Conservation (phyloP, 2,888 invertebrate species). For the Serrognathus titanus region DNA sequence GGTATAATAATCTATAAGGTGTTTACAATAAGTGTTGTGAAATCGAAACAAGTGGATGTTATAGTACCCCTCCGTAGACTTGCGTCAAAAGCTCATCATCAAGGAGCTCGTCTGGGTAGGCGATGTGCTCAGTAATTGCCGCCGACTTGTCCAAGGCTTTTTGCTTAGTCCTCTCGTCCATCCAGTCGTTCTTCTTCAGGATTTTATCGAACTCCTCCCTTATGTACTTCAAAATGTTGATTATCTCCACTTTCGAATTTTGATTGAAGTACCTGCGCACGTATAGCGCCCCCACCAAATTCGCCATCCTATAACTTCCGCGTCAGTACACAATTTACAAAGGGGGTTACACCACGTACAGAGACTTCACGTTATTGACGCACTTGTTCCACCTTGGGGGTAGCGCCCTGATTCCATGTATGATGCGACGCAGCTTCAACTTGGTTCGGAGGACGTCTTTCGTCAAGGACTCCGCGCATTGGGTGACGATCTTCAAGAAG, state of each 20-base stretch:
- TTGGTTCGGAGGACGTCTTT: neutral
- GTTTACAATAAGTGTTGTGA: neutral
- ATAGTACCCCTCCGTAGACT: neutral
- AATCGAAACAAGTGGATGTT: neutral
- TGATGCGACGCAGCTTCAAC: neutral
- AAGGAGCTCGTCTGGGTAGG: slow-evolving; percentile 33
- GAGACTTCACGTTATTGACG: neutral
- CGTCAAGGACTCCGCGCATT: neutral
- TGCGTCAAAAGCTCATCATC: slow-evolving; percentile 27
- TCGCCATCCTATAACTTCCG: slow-evolving; percentile 53
- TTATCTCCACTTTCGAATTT: slow-evolving; percentile 20
- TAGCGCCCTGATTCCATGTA: neutral
- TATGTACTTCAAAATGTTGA: slow-evolving; percentile 28
- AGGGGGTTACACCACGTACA: neutral
- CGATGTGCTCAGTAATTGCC: slow-evolving; percentile 28
- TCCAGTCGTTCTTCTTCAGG: slow-evolving; percentile 28
- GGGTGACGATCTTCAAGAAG: neutral
- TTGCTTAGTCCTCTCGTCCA: slow-evolving; percentile 28
- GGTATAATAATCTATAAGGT: neutral
- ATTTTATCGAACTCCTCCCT: slow-evolving; percentile 25
- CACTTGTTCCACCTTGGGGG: neutral
- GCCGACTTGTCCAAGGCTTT: slow-evolving; percentile 26
- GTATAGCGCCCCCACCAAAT: slow-evolving; percentile 69
- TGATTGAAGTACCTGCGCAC: slow-evolving; percentile 56
- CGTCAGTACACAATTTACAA: neutral